Percentiles rank a stretch among this genome's conserved stretches.
These are phyloP conservation scores for Dendrolimus kikuchii DNA, from an alignment of 1,140 invertebrate species.

Conservation along the genomic window DNA sequence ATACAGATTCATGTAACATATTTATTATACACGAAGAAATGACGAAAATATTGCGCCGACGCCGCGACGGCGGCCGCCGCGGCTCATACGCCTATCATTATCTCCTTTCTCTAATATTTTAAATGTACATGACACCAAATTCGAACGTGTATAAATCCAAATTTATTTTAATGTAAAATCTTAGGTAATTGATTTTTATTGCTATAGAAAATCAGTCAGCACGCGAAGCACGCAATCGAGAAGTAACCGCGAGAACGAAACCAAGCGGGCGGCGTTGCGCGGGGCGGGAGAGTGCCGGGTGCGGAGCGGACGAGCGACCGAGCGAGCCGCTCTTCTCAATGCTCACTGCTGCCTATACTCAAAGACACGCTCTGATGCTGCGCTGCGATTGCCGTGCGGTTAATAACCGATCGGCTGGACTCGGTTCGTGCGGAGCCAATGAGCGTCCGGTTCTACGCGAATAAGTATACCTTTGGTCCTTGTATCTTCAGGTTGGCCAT, in stretches of 20 bases:
- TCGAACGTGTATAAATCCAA: conserved; percentile 72
- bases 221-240: conserved; percentile 74
- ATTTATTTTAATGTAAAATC: conserved; percentile 74
- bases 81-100: conserved; percentile 63
- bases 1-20: conserved; percentile 72
- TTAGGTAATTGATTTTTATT: conserved; percentile 75
- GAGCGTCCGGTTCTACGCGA: conserved; percentile 70
- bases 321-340: conserved; percentile 4
- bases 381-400: conserved; percentile 18
- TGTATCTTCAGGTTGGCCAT: conserved; percentile 68
- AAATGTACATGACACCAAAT: conserved; percentile 72
- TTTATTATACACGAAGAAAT: conserved; percentile 66
- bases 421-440: conserved; percentile 70
- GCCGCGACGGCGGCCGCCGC: conserved; percentile 42
- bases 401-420: conserved; percentile 30
- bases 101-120: conserved; percentile 68
- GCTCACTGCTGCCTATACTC: conserved; percentile 7
- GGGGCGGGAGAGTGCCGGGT: conserved; percentile 30
- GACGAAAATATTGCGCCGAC: conserved; percentile 67
- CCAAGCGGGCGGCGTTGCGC: conserved; percentile 66
- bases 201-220: conserved; percentile 75
- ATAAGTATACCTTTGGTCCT: conserved; percentile 71
- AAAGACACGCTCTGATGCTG: conserved; percentile 59
- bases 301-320: conserved; percentile 11
- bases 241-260: conserved; percentile 72